Evolutionary conservation across 2,113 vertebrate genomes (phyloP), one percentile per base, ranked within the genome.

Genomic region (Telmatochromis sp.): DNA sequence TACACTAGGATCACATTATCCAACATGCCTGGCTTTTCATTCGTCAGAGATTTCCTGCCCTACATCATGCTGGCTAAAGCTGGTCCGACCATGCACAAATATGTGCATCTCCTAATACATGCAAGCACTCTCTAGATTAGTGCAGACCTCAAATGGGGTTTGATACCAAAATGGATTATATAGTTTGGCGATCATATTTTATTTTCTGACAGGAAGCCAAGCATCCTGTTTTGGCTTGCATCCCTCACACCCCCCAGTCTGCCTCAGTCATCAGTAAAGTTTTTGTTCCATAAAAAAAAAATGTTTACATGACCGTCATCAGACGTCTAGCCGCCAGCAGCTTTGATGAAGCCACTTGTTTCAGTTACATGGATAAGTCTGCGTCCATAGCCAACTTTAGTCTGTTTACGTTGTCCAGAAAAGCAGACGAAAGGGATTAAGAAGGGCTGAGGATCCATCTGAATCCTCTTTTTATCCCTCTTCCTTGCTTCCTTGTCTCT

Each of bases 121-220:
- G 85, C 85, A 87, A 80, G 53, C 87, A 89, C 55, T 63, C 53
- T 75, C 55, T 63, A 90, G 93, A 96, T 94, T 95, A 94, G 51
- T 75, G 54, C 49, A 89, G 75, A 88, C 53, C 60, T 90, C 75
- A 85, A 85, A 87, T n/a, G 85, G 73, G 33, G 80, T 85, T 91
- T 89, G 82, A 92, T 90, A 90, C 78, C 55, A 91, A 90, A 95
- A 93, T 90, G 90, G 92, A 95, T 95, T 94, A 94, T 79, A 84
- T 58, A 37, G 51, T 87, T 68, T 88, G 70, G 9, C 9, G 13
- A 85, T 89, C 68, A 80, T 79, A 84, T 93, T 93, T 90, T 81
- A 85, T 81, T 92, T 88, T 31, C 51, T 85, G 58, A 78, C 53
- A 51, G 23, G 13, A 35, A 75, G 55, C 85, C 80, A 80, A 89